Evolutionary conservation across 2,888 invertebrate genomes (phyloP).

Genomic region (Salticus scenicus): DNA sequence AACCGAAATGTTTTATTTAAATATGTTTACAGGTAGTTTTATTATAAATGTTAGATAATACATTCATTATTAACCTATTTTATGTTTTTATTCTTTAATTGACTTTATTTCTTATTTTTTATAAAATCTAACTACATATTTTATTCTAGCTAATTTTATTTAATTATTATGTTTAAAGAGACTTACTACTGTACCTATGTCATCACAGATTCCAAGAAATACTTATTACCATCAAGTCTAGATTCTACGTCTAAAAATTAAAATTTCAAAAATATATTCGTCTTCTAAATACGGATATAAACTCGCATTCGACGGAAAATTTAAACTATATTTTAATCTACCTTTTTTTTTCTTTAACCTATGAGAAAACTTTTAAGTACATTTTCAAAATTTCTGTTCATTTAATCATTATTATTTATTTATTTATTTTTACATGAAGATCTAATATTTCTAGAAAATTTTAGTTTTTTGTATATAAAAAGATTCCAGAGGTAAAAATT

Average conservation of each 20-base stretch:
- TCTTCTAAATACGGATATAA: constrained; percentile 18
- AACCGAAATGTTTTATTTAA: no score
- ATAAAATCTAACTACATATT: not conserved
- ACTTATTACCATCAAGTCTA: not conserved
- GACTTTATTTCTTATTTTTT: constrained; percentile 2
- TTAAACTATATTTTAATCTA: constrained; percentile 13
- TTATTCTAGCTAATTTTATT: not conserved
- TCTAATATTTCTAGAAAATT: no score
- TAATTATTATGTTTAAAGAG: not conserved
- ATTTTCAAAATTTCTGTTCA: no score
- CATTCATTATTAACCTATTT: no score
- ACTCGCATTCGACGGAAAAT: constrained; percentile 21
- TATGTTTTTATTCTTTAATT: not conserved
- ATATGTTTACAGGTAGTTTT: not conserved
- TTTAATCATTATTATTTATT: no score
- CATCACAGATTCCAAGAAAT: constrained; percentile 8
- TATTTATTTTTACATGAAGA: no score
- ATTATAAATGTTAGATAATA: not conserved
- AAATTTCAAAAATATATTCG: constrained; percentile 41
- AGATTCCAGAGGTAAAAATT: no score
- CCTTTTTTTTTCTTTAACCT: not conserved
- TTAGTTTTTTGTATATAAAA: no score
- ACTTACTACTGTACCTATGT: not conserved
- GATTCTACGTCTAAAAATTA: constrained; percentile 35
- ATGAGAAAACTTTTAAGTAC: no score